Conservation (phyloP, 64 coral and sea anemone genomes). For the Trachythela sp. region DNA sequence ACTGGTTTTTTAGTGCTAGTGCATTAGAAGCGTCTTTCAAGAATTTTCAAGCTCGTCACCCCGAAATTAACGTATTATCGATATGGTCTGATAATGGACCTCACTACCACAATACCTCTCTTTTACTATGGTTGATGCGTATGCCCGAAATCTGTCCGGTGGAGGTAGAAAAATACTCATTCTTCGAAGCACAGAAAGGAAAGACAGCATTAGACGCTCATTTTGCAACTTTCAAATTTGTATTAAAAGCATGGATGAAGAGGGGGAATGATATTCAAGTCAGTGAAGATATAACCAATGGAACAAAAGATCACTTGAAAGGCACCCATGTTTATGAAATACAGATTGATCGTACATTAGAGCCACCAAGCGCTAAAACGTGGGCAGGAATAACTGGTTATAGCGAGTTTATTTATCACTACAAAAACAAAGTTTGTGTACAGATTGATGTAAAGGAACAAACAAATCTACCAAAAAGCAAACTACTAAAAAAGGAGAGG, state of each 20-base stretch:
- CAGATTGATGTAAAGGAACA: too few relatives aligned
- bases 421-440: too few relatives aligned
- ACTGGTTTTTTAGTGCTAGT: conserved; percentile 50
- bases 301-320: conserved; percentile 40
- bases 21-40: conserved; percentile 28
- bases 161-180: conserved; percentile 30
- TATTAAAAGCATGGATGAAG: conserved; percentile 30
- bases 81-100: conserved; percentile 60
- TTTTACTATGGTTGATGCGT: conserved; percentile 42
- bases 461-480: too few relatives aligned
- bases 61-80: neutral
- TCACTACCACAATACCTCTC: conserved; percentile 49
- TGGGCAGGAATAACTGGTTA: conserved; percentile 23
- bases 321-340: conserved; percentile 56
- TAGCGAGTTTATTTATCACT: too few relatives aligned
- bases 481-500: too few relatives aligned
- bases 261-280: conserved; percentile 29
- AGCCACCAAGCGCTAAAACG: conserved; percentile 43
- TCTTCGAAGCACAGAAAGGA: conserved; percentile 58
- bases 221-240: conserved; percentile 61
- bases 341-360: conserved; percentile 1
- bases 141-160: conserved; percentile 21
- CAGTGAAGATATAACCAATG: conserved; percentile 27
- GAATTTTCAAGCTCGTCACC: conserved; percentile 30
- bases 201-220: conserved; percentile 62